Evolutionary conservation across 1,140 invertebrate species (phyloP).

Genomic region (Neelides sp.): DNA sequence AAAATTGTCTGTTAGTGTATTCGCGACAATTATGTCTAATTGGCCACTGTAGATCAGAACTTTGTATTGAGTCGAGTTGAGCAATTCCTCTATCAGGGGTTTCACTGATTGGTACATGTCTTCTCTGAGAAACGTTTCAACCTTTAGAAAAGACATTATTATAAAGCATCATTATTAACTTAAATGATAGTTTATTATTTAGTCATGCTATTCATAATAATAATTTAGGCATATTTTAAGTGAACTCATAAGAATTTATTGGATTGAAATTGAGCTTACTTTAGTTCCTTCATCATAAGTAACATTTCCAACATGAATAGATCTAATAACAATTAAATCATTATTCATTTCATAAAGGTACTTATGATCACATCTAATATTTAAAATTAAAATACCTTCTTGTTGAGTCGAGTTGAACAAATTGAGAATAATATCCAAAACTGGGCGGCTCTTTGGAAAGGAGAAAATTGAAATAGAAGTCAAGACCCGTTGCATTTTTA

Average conservation of each 20-base stretch:
- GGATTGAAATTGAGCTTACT: no score
- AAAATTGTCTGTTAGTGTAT: slow-evolving; percentile 19
- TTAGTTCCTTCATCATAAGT: not conserved
- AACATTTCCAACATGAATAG: slow-evolving; percentile 63
- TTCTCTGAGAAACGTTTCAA: slow-evolving; percentile 52
- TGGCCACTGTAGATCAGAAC: slow-evolving; percentile 37
- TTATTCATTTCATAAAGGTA: no score
- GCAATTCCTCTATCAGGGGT: slow-evolving; percentile 54
- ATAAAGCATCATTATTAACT: no score
- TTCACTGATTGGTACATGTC: slow-evolving; percentile 76
- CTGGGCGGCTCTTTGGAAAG: slow-evolving; percentile 42
- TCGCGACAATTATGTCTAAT: slow-evolving; percentile 31
- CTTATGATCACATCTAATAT: no score
- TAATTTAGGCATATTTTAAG: no score
- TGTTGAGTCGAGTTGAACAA: slow-evolving; percentile 34
- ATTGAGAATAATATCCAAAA: slow-evolving; percentile 36
- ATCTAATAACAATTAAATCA: slow-evolving; percentile 48
- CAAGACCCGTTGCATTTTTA: slow-evolving; percentile 62
- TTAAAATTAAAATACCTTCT: no score
- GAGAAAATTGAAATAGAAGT: slow-evolving; percentile 68
- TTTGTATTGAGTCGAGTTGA: slow-evolving; percentile 46
- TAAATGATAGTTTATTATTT: no score
- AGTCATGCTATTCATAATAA: no score
- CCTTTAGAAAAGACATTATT: no score
- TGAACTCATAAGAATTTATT: no score